Percentiles rank a stretch among this genome's conserved stretches.
Conservation (phyloP, 2,888 invertebrate genomes). For the Eumerus sabulonum region DNA sequence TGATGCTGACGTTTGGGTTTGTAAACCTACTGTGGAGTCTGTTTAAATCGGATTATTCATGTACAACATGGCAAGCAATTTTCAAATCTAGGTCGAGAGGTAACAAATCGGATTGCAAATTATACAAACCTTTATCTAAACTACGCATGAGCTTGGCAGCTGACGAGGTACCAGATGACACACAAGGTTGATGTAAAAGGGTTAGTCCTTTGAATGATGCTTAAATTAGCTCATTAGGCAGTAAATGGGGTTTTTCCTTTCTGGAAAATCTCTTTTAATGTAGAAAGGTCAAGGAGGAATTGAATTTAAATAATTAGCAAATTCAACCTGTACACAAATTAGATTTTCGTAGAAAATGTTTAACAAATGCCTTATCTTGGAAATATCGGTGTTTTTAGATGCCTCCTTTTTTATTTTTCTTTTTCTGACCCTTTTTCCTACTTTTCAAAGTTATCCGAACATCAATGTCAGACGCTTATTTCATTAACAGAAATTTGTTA, state of each 20-base stretch:
- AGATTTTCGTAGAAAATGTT: too few species aligned
- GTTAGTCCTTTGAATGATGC: constrained; percentile 4
- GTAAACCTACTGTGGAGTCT: background rate
- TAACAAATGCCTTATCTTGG: too few species aligned
- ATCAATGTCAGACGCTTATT: too few species aligned
- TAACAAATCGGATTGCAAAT: constrained; percentile 28
- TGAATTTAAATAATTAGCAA: constrained; percentile 19
- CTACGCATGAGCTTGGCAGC: background rate
- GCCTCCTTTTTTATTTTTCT: too few species aligned
- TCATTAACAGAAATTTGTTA: too few species aligned
- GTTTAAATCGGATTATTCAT: constrained; percentile 37
- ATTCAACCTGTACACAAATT: constrained; percentile 7
- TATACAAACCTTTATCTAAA: constrained; percentile 9
- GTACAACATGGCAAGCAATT: constrained; percentile 16
- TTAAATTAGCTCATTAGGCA: constrained; percentile 18
- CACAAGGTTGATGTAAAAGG: background rate
- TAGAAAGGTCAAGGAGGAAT: background rate
- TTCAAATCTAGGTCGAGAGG: background rate
- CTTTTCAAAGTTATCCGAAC: too few species aligned
- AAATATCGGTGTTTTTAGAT: too few species aligned
- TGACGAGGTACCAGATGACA: too few species aligned
- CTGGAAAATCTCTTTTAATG: constrained; percentile 3
- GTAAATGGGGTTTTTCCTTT: background rate
- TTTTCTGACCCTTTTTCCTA: too few species aligned
- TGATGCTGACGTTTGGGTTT: background rate